These are phyloP conservation scores for Onychostruthus taczanowskii DNA, from an alignment of 2,113 vertebrate genomes.

Conservation along the genomic window DNA sequence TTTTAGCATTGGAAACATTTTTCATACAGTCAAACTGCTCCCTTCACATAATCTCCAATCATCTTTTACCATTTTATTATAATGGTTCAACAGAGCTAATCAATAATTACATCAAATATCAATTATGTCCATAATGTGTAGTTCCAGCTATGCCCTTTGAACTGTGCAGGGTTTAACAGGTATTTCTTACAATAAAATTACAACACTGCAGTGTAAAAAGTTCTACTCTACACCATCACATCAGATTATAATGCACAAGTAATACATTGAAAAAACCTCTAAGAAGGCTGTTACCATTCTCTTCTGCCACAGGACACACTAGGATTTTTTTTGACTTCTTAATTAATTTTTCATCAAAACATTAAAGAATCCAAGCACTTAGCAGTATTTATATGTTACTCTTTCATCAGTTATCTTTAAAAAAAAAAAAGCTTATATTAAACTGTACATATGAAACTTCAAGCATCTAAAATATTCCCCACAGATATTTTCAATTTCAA, in stretches of 20 bases:
- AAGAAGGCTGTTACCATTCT: background rate
- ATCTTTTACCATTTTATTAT: background rate
- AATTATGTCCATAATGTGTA: background rate
- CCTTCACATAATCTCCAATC: background rate
- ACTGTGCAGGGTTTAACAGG: background rate
- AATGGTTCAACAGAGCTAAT: background rate
- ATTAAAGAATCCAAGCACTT: background rate
- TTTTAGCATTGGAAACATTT: background rate
- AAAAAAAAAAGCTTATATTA: background rate
- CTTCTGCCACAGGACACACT: background rate
- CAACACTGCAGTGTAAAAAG: background rate
- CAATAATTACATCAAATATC: background rate
- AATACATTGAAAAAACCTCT: background rate
- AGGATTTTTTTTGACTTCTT: background rate
- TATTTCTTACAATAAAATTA: background rate
- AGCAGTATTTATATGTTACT: background rate
- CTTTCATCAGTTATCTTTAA: background rate
- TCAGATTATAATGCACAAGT: background rate
- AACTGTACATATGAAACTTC: background rate
- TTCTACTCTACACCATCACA: background rate
- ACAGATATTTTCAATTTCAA: background rate
- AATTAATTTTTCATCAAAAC: background rate
- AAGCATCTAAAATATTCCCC: background rate
- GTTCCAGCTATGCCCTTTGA: background rate
- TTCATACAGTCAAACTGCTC: background rate